Evolutionary conservation across 2,888 invertebrate genomes (phyloP), one percentile per base, ranked within the genome.

Genomic region (Enchytraeus crypticus): DNA sequence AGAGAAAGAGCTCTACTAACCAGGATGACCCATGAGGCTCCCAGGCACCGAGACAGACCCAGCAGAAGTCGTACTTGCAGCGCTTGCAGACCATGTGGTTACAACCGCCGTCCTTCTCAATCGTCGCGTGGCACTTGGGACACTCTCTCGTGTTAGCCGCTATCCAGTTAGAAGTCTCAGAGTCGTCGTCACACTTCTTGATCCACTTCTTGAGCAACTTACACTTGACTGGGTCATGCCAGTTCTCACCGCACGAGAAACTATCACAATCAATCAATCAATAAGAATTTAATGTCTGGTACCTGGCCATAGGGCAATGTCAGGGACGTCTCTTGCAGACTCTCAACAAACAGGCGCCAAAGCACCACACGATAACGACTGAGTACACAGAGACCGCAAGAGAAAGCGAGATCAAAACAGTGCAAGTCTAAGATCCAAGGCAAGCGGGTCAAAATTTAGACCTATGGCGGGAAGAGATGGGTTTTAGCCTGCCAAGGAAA

Each of bases 1-100:
- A n/a, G n/a, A n/a, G n/a, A n/a, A n/a, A 23, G 34, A 33, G 8
- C 51, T 21, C 18, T 3, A 58, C 66, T 71, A 72, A 83, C 93
- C 95, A 96, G 66, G 92, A 92, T 68, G 92, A 91, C 57, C 96
- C 95, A 74, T 97, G 97, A 0, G 96, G 96, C 78, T 95, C 92
- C 97, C 97, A 98, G 45, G 93, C 90, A 29, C 96, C 96, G 64
- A 98, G 85, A 79, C 97, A 98, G 32, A 97, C 93, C 97, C 97
- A 98, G 82, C 97, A 98, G 82, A 98, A 98, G 80, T 98, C 96
- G 53, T 90, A 88, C 81, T 92, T 92, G 81, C 97, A 98, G 83
- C 96, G 97, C 83, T 95, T 96, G 83, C 97, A 98, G 57, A 90
- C 89, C 96, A 98, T 97, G 81, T 98, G 97, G 82, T 98, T 98